phyloP scores from a whole-genome alignment of 2,888 invertebrate genomes.

The Bugula neritina region DNA sequence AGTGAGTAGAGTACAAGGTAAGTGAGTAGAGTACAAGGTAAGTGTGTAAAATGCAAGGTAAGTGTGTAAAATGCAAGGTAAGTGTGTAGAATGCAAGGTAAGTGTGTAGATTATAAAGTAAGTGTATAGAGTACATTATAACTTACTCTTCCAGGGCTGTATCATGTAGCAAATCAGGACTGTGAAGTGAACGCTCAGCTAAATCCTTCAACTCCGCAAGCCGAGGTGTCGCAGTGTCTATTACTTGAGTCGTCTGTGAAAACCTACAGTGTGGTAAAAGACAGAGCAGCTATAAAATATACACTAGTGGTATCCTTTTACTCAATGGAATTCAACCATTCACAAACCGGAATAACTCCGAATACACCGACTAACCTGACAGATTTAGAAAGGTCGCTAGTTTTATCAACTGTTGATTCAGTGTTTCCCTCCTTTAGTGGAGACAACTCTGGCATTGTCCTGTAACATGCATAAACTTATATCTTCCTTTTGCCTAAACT shows the following conservation, averaged over 20 bases:
- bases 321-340: no score
- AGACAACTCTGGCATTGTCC: no score
- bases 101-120: background rate
- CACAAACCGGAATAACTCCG: no score
- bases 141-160: background rate
- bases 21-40: background rate
- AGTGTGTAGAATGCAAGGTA: background rate
- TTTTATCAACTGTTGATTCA: background rate
- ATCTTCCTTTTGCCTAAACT: no score
- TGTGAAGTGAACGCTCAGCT: background rate
- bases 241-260: background rate
- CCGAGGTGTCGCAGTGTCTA: background rate
- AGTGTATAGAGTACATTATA: background rate
- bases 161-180: background rate
- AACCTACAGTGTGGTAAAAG: no score
- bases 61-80: background rate
- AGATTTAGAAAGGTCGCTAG: background rate
- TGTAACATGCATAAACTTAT: no score
- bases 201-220: background rate
- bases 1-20: background rate
- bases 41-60: no score
- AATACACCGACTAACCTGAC: no score
- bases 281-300: no score
- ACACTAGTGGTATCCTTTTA: no score
- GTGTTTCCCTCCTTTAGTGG: background rate